Conservation (phyloP, 2,888 invertebrate species). For the Fissipunctia ypsillon region DNA sequence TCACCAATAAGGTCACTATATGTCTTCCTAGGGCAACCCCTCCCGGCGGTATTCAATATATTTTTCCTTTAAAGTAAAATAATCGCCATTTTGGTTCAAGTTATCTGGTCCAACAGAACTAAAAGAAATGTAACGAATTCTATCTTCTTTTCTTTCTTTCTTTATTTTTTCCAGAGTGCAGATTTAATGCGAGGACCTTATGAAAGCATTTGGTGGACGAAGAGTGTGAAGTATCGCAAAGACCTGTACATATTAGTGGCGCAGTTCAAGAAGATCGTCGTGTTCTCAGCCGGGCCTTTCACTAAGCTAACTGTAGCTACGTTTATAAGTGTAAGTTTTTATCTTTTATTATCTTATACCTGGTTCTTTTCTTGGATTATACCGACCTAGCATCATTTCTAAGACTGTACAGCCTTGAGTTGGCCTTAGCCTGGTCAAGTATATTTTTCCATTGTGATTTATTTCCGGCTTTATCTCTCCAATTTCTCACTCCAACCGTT, state of each 20-base stretch:
- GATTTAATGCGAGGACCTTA: conserved; percentile 78
- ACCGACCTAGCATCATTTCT: not conserved
- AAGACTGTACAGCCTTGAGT: not conserved
- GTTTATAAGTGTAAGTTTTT: conserved; percentile 78
- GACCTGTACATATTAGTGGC: conserved; percentile 73
- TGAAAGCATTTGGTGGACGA: conserved; percentile 80
- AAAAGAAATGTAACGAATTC: no score
- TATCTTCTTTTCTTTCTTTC: no score
- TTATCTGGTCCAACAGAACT: not conserved
- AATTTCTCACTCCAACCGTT: not conserved
- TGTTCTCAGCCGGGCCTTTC: conserved; percentile 84
- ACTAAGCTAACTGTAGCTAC: conserved; percentile 80
- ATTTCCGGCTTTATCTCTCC: not conserved
- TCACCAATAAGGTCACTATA: no score
- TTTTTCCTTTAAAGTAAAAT: not conserved
- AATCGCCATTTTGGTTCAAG: not conserved
- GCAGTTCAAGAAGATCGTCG: conserved; percentile 76
- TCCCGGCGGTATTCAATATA: not conserved
- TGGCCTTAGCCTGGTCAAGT: not conserved
- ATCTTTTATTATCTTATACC: not conserved
- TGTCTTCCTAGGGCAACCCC: no score
- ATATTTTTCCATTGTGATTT: not conserved
- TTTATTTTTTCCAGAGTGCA: conserved; percentile 78
- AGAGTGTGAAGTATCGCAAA: conserved; percentile 67
- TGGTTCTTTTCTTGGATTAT: not conserved